Evolutionary conservation across 2,113 vertebrate species (phyloP).

Genomic region (Hemichromis elongatus): DNA sequence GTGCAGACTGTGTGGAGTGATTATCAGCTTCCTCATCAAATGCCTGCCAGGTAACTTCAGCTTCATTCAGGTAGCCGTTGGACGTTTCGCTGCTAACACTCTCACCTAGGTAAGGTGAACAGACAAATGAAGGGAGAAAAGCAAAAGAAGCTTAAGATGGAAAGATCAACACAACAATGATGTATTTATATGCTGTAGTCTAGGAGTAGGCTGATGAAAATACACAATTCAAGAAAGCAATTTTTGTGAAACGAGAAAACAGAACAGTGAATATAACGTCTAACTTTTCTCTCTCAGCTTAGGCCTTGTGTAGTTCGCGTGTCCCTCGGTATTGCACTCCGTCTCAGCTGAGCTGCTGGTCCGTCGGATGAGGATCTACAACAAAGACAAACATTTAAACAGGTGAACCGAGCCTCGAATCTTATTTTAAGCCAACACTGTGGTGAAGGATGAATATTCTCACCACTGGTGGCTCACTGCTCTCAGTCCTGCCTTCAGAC

Average conservation of each 20-base stretch:
- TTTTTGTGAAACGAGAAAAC: accelerated
- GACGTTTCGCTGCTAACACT: slow-evolving; percentile 85
- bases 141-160: not conserved
- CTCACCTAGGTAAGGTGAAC: slow-evolving; percentile 73
- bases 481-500: slow-evolving; percentile 79
- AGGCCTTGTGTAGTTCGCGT: slow-evolving; percentile 45
- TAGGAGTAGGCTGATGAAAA: not conserved
- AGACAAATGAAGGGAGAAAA: not conserved
- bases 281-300: slow-evolving; percentile 86
- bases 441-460: slow-evolving; percentile 39
- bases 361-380: slow-evolving; percentile 75
- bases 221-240: not conserved
- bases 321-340: slow-evolving; percentile 76
- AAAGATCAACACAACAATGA: not conserved
- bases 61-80: slow-evolving; percentile 79
- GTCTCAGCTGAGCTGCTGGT: slow-evolving; percentile 85
- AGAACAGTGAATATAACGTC: not conserved
- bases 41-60: slow-evolving; percentile 81
- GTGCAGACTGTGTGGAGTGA: slow-evolving; percentile 70
- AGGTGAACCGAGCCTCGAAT: not conserved
- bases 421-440: not conserved
- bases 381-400: not conserved
- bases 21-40: slow-evolving; percentile 84
- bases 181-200: not conserved
- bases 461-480: slow-evolving; percentile 78